These are phyloP conservation scores for Halcyon senegalensis DNA, from an alignment of 2,113 vertebrate species.

Conservation along the genomic window DNA sequence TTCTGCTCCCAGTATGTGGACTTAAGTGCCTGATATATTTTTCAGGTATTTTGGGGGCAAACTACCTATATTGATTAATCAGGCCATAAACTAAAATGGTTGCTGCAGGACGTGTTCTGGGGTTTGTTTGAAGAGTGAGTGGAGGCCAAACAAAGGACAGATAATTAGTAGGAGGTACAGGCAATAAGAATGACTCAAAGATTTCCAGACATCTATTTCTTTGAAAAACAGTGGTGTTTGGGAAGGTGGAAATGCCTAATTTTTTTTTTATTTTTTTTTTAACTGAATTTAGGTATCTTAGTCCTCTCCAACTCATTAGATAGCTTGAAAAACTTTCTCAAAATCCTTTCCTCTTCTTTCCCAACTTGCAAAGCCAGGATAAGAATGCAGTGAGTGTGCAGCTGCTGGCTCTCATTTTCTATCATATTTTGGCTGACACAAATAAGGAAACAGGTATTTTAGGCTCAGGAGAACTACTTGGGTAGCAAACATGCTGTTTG, in stretches of 20 bases:
- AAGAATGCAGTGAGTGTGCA: neutral
- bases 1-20: neutral
- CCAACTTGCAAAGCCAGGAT: neutral
- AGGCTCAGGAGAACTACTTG: neutral
- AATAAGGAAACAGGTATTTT: neutral
- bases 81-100: neutral
- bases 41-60: neutral
- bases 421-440: neutral
- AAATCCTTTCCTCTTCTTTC: neutral
- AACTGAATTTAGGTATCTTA: neutral
- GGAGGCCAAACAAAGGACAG: neutral
- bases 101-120: neutral
- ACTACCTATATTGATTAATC: neutral
- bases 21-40: neutral
- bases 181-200: neutral
- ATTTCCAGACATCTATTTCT: neutral
- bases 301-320: neutral
- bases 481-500: neutral
- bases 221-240: neutral
- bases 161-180: neutral
- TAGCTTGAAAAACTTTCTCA: neutral
- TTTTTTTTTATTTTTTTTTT: neutral
- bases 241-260: neutral
- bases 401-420: neutral
- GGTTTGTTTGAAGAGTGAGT: neutral